Conservation (phyloP, 2,888 invertebrate species). For the Dromius quadrimaculatus region DNA sequence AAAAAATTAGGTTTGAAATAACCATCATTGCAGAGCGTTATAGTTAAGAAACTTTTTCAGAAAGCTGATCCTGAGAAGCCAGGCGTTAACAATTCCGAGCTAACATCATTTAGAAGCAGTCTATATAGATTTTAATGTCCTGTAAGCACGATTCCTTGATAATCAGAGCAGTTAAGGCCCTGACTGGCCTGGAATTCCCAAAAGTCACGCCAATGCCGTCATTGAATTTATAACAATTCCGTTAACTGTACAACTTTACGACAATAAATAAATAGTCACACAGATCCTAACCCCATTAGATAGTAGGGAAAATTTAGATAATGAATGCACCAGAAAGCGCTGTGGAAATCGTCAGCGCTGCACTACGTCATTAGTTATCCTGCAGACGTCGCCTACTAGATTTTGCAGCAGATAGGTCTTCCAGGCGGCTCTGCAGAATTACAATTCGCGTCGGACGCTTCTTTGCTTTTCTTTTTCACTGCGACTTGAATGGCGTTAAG, state of each 20-base stretch:
- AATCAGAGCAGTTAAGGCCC: constrained; percentile 57
- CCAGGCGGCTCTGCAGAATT: constrained; percentile 20
- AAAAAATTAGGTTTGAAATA: not conserved
- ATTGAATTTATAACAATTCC: constrained; percentile 46
- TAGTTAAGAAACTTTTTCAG: no score
- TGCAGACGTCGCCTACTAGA: constrained; percentile 45
- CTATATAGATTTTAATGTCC: constrained; percentile 57
- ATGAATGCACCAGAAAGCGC: constrained; percentile 41
- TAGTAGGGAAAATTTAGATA: constrained; percentile 12
- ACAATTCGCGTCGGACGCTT: constrained; percentile 29
- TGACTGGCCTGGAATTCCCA: constrained; percentile 24
- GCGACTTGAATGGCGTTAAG: constrained; percentile 29
- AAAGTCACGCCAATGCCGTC: constrained; percentile 33
- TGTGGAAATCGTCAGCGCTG: constrained; percentile 43
- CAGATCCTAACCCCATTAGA: constrained; percentile 9
- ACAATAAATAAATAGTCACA: constrained; percentile 42
- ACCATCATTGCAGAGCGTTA: no score
- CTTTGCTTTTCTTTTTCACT: constrained; percentile 28
- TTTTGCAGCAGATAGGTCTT: constrained; percentile 43
- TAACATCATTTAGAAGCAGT: constrained; percentile 55
- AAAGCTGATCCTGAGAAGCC: constrained; percentile 17
- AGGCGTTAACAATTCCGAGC: constrained; percentile 58
- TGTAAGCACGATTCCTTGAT: constrained; percentile 59
- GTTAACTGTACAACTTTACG: constrained; percentile 38
- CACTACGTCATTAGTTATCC: constrained; percentile 45